phyloP scores from a whole-genome alignment of 2,888 invertebrate species.

The Belgica antarctica region DNA sequence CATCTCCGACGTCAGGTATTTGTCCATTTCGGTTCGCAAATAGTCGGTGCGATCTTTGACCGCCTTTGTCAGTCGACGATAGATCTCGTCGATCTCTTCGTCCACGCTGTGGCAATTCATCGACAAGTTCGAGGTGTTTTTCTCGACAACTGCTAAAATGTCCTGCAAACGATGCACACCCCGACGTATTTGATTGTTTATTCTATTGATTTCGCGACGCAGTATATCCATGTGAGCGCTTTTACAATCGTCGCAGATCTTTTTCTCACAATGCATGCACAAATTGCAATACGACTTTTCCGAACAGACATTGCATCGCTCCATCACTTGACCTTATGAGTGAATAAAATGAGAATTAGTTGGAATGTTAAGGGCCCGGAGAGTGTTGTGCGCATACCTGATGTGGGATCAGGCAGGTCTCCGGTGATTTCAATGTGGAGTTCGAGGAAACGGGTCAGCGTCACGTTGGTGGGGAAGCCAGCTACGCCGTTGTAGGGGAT shows the following conservation, averaged over 20 bases:
- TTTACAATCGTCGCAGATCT: constrained; percentile 95
- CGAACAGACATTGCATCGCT: constrained; percentile 88
- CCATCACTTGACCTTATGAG: constrained; percentile 74
- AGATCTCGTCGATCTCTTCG: constrained; percentile 92
- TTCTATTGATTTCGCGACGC: constrained; percentile 83
- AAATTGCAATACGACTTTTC: constrained; percentile 84
- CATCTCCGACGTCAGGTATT: constrained; percentile 84
- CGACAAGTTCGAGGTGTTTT: constrained; percentile 83
- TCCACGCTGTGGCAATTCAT: constrained; percentile 86
- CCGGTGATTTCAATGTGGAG: constrained; percentile 90
- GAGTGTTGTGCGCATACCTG: constrained; percentile 56
- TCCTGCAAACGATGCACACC: constrained; percentile 87
- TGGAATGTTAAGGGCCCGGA: not conserved
- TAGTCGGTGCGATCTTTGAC: constrained; percentile 86
- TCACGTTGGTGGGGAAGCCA: constrained; percentile 94
- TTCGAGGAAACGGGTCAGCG: constrained; percentile 89
- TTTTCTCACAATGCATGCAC: constrained; percentile 96
- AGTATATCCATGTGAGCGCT: constrained; percentile 94
- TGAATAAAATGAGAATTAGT: constrained; percentile 19
- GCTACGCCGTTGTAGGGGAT: constrained; percentile 93
- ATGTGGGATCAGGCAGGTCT: constrained; percentile 85
- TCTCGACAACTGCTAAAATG: constrained; percentile 77
- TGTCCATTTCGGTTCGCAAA: constrained; percentile 85
- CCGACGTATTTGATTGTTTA: constrained; percentile 84
- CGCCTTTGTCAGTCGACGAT: constrained; percentile 80